Percentiles rank a stretch among this genome's conserved stretches.
These are phyloP conservation scores for Lypha dubia DNA, from an alignment of 2,888 invertebrate species.

Conservation along the genomic window DNA sequence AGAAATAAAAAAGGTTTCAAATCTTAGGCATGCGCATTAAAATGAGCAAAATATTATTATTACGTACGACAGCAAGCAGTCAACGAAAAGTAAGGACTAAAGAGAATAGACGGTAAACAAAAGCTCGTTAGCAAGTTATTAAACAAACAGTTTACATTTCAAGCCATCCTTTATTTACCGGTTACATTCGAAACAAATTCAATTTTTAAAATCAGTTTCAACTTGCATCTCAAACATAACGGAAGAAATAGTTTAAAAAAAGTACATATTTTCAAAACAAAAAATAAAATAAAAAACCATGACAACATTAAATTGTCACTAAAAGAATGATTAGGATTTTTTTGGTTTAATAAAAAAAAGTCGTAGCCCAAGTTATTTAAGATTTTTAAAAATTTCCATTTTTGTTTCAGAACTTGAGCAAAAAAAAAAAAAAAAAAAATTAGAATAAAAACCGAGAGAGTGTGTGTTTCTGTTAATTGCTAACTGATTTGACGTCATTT, in stretches of 20 bases:
- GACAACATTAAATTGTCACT: neutral
- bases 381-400: too few species aligned
- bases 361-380: too few species aligned
- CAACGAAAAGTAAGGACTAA: slow-evolving; percentile 39
- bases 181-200: slow-evolving; percentile 53
- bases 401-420: neutral
- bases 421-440: neutral
- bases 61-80: neutral
- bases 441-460: neutral
- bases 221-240: slow-evolving; percentile 63
- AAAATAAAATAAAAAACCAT: slow-evolving; percentile 5
- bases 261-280: neutral
- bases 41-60: slow-evolving; percentile 16
- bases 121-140: slow-evolving; percentile 26
- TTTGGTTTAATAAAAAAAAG: neutral
- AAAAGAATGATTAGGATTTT: neutral
- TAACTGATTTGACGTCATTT: too few species aligned
- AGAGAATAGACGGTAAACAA: slow-evolving; percentile 14
- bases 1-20: slow-evolving; percentile 7
- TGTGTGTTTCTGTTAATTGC: neutral
- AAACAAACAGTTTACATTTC: slow-evolving; percentile 18
- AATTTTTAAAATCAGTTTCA: slow-evolving; percentile 66
- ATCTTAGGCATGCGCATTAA: slow-evolving; percentile 38
- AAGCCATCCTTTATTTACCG: slow-evolving; percentile 61
- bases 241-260: slow-evolving; percentile 41